Evolutionary conservation across 2,113 vertebrate species (phyloP).

Genomic region (Indicator indicator): DNA sequence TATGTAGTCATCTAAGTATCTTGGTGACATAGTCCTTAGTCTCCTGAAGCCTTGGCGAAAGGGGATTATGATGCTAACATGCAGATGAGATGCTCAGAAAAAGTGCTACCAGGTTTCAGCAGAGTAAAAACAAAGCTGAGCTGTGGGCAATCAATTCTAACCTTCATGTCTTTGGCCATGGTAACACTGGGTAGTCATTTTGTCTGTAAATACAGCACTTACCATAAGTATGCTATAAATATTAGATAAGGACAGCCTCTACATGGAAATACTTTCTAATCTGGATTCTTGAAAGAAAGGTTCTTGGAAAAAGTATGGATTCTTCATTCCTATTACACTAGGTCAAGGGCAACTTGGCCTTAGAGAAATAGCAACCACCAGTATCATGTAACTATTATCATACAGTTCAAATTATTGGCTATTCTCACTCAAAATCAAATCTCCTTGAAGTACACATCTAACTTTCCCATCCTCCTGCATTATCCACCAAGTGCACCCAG

Average conservation of each 20-base stretch:
- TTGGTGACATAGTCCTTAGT: neutral
- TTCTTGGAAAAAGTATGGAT: neutral
- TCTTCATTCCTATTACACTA: neutral
- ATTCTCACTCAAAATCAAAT: no score
- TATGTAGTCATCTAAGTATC: neutral
- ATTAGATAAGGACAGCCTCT: neutral
- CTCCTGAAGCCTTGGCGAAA: neutral
- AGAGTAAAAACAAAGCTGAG: neutral
- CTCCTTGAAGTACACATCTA: no score
- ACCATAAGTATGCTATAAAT: neutral
- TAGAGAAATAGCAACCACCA: no score
- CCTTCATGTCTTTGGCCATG: neutral
- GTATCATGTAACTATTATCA: no score
- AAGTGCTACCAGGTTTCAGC: neutral
- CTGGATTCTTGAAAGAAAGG: neutral
- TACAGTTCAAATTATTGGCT: no score
- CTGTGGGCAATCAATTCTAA: neutral
- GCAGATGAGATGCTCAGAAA: neutral
- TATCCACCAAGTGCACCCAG: no score
- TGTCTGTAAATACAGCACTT: neutral
- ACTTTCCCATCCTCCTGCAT: no score
- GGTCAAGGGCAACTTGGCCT: neutral
- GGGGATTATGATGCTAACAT: accelerated
- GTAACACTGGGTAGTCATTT: neutral
- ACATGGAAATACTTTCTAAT: neutral